phyloP scores from a whole-genome alignment of 2,888 invertebrate genomes.

The Galeopsomyia nigrocyanea region DNA sequence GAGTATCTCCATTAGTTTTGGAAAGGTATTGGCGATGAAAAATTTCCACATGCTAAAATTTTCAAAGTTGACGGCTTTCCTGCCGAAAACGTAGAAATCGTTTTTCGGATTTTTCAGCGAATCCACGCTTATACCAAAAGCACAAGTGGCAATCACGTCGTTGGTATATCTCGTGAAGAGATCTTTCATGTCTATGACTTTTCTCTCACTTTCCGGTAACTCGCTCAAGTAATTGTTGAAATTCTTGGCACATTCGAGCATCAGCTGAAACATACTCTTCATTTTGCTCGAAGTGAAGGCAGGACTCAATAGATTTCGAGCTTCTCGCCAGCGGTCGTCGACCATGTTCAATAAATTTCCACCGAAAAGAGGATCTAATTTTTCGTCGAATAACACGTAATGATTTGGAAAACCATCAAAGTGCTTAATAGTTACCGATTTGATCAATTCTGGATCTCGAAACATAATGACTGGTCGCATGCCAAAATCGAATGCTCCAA shows the following conservation, averaged over 20 bases:
- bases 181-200: slow-evolving; percentile 65
- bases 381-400: slow-evolving; percentile 46
- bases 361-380: slow-evolving; percentile 3
- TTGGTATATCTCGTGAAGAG: slow-evolving; percentile 63
- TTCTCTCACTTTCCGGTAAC: slow-evolving; percentile 20
- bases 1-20: slow-evolving; percentile 44
- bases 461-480: slow-evolving; percentile 50
- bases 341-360: slow-evolving; percentile 2
- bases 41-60: slow-evolving; percentile 46
- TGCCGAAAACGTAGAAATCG: slow-evolving; percentile 61
- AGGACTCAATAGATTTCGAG: slow-evolving; percentile 2
- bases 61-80: slow-evolving; percentile 51
- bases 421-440: slow-evolving; percentile 45
- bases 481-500: slow-evolving; percentile 53
- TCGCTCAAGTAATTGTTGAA: slow-evolving; percentile 46
- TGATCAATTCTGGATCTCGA: slow-evolving; percentile 54
- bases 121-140: slow-evolving; percentile 67
- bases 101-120: slow-evolving; percentile 59
- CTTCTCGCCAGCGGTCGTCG: background rate
- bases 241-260: slow-evolving; percentile 57
- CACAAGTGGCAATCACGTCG: slow-evolving; percentile 69
- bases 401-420: slow-evolving; percentile 58
- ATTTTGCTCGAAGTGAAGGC: slow-evolving; percentile 69
- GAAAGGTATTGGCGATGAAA: slow-evolving; percentile 35
- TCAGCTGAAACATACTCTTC: slow-evolving; percentile 70